Percentiles rank a stretch among this genome's conserved stretches.
Evolutionary conservation across 1,140 invertebrate species (phyloP).

Genomic region (Thaumetopoea pityocampa): DNA sequence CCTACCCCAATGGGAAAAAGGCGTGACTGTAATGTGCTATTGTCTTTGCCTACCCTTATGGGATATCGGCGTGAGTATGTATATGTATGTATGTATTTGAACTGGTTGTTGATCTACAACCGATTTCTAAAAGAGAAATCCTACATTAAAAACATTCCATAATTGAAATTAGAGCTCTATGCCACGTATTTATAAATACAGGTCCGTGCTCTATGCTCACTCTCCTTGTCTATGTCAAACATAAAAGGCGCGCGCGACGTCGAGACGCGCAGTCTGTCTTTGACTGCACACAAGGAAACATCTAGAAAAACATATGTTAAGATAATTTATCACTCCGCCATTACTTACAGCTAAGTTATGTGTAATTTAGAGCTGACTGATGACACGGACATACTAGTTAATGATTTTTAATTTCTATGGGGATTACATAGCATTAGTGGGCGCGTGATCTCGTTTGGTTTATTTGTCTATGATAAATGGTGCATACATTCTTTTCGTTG

Average conservation of each 20-base stretch:
- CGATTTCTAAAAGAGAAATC: too few relatives aligned
- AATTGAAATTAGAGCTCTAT: slow-evolving; percentile 29
- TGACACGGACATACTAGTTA: slow-evolving; percentile 17
- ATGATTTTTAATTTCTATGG: slow-evolving; percentile 26
- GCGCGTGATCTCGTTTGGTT: slow-evolving; percentile 7
- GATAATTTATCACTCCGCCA: slow-evolving; percentile 25
- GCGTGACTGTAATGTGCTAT: too few relatives aligned
- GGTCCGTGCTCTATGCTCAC: slow-evolving; percentile 6
- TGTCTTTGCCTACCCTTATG: too few relatives aligned
- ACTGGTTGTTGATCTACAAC: too few relatives aligned
- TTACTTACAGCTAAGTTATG: slow-evolving; percentile 15
- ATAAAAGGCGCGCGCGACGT: slow-evolving; percentile 20
- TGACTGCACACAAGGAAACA: slow-evolving; percentile 22
- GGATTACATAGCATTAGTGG: slow-evolving; percentile 23
- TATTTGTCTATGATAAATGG: slow-evolving; percentile 12
- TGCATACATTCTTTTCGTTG: slow-evolving; percentile 7
- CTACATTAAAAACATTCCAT: slow-evolving; percentile 23
- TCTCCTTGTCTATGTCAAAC: slow-evolving; percentile 28
- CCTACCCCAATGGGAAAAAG: too few relatives aligned
- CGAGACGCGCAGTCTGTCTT: slow-evolving; percentile 34
- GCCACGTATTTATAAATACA: too few relatives aligned
- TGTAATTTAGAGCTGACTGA: slow-evolving; percentile 21
- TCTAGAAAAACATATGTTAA: slow-evolving; percentile 19
- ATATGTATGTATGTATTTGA: too few relatives aligned
- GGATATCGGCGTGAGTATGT: too few relatives aligned